Evolutionary conservation across 1,140 invertebrate species (phyloP).

Genomic region (Doryteuthis pealeii): DNA sequence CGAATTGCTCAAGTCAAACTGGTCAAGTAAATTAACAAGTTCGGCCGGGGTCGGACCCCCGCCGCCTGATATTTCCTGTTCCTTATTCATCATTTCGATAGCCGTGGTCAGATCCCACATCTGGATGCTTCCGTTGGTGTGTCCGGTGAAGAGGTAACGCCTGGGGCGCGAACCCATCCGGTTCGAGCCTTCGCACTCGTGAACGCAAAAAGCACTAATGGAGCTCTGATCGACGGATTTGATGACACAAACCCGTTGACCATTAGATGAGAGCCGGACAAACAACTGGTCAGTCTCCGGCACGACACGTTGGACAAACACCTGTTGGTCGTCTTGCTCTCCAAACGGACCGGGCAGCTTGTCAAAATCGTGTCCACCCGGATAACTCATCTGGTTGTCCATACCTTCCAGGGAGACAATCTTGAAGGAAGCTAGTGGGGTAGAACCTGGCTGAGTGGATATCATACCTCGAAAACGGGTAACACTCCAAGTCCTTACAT

Average conservation of each 20-base stretch:
- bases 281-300: slow-evolving; percentile 94
- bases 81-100: slow-evolving; percentile 70
- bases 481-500: slow-evolving; percentile 94
- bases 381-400: slow-evolving; percentile 75
- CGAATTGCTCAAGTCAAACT: slow-evolving; percentile 77
- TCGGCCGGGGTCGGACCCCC: slow-evolving; percentile 89
- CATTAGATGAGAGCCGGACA: slow-evolving; percentile 91
- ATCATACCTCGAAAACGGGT: slow-evolving; percentile 93
- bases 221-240: slow-evolving; percentile 91
- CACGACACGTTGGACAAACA: slow-evolving; percentile 97
- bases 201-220: slow-evolving; percentile 94
- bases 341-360: slow-evolving; percentile 75
- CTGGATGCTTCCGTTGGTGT: slow-evolving; percentile 91
- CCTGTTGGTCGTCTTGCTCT: slow-evolving; percentile 95
- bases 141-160: slow-evolving; percentile 91
- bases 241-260: slow-evolving; percentile 93
- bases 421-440: slow-evolving; percentile 94
- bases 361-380: slow-evolving; percentile 80
- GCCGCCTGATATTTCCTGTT: not conserved
- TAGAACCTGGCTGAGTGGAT: slow-evolving; percentile 95
- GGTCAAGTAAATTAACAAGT: slow-evolving; percentile 84
- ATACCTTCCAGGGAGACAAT: slow-evolving; percentile 86
- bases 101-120: slow-evolving; percentile 99
- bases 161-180: slow-evolving; percentile 87
- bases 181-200: slow-evolving; percentile 91